Conservation (phyloP, 2,888 invertebrate genomes). For the Nephrotoma guestfalica region DNA sequence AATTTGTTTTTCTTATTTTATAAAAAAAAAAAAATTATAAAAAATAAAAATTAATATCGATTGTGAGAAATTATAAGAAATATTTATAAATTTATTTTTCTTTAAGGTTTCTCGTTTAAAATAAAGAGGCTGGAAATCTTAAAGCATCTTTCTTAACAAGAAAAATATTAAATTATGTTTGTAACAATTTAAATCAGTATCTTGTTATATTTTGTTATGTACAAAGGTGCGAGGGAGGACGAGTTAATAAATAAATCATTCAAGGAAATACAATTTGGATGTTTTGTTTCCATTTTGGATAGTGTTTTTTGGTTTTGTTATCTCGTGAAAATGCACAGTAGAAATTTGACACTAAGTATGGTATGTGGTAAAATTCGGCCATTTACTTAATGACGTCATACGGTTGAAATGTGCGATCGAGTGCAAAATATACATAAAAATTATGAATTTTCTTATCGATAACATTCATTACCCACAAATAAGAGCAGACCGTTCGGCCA, state of each 20-base stretch:
- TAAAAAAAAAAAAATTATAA: background rate
- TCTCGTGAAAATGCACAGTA: background rate
- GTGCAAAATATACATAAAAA: background rate
- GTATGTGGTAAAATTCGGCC: background rate
- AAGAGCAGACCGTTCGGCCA: background rate
- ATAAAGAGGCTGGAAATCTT: background rate
- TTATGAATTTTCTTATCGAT: background rate
- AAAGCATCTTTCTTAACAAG: background rate
- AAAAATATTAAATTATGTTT: background rate
- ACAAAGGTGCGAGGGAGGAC: background rate
- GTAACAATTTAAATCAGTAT: background rate
- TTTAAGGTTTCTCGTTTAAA: background rate
- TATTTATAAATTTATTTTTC: background rate
- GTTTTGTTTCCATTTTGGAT: background rate
- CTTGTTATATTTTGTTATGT: background rate
- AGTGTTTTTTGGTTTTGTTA: background rate
- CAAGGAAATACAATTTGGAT: background rate
- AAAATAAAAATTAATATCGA: background rate
- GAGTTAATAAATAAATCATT: background rate
- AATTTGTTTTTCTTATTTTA: background rate
- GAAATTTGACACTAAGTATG: background rate
- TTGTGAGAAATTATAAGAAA: background rate
- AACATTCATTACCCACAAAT: background rate
- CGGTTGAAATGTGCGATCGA: background rate
- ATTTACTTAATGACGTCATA: background rate